These are phyloP conservation scores for Circaetus cinerascens DNA, from an alignment of 2,113 vertebrate species.

Conservation along the genomic window DNA sequence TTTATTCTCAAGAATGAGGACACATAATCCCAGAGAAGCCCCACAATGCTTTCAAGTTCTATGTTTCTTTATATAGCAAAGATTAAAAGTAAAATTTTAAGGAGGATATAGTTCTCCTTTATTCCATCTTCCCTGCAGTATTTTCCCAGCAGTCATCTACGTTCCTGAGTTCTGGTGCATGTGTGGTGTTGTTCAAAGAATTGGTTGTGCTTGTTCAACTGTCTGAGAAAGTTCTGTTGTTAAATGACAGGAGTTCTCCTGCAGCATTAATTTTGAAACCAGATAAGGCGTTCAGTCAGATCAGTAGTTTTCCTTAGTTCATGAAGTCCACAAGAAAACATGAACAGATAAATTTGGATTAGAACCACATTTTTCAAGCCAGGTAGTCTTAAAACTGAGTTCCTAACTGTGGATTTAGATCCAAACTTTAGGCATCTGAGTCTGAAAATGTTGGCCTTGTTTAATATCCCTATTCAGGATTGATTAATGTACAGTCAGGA, in stretches of 20 bases:
- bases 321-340: neutral
- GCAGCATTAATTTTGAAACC: neutral
- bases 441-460: neutral
- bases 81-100: slow-evolving; percentile 23
- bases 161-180: neutral
- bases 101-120: neutral
- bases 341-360: neutral
- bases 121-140: neutral
- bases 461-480: neutral
- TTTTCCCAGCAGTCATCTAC: neutral
- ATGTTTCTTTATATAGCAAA: slow-evolving; percentile 25
- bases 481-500: slow-evolving; percentile 51
- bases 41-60: slow-evolving; percentile 23
- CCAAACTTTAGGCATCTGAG: neutral
- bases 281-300: neutral
- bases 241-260: neutral
- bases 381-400: neutral
- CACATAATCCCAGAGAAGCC: neutral
- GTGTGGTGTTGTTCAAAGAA: neutral
- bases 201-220: neutral
- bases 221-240: neutral
- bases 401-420: neutral
- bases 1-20: slow-evolving; percentile 13
- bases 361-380: neutral
- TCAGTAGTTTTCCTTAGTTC: neutral